phyloP scores from a whole-genome alignment of 2,113 vertebrate genomes.

The Dascyllus trimaculatus region DNA sequence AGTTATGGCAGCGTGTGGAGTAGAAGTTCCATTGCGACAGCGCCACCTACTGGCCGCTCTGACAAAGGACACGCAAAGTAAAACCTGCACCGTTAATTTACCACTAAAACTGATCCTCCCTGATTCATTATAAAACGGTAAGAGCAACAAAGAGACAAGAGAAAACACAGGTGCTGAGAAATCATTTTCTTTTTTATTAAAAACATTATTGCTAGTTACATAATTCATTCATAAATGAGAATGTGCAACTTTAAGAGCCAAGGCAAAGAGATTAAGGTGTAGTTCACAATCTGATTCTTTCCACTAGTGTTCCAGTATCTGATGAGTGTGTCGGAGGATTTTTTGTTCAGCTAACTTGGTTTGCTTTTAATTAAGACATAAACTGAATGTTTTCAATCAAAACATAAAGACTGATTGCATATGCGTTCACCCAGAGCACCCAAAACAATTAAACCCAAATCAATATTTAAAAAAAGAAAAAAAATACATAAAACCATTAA shows the following conservation, averaged over 20 bases:
- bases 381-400: constrained; percentile 80
- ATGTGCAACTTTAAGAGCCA: constrained; percentile 86
- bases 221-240: constrained; percentile 83
- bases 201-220: constrained; percentile 88
- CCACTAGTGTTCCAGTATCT: constrained; percentile 74
- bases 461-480: constrained; percentile 75
- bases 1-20: neutral
- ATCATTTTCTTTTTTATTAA: constrained; percentile 84
- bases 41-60: constrained; percentile 25
- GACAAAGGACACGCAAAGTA: neutral
- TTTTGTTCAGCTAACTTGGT: constrained; percentile 59
- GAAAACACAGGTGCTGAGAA: constrained; percentile 45
- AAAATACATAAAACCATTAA: constrained; percentile 80
- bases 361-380: constrained; percentile 82
- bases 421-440: constrained; percentile 84
- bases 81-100: too few species aligned
- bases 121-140: too few species aligned
- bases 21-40: neutral
- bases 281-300: constrained; percentile 65
- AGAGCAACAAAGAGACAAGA: neutral
- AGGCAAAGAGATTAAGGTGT: constrained; percentile 82
- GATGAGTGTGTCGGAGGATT: constrained; percentile 51
- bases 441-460: constrained; percentile 83
- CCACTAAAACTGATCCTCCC: too few species aligned
- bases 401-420: constrained; percentile 85